phyloP scores from a whole-genome alignment of 2,888 invertebrate species.

The Prosopocoilus inquinatus region DNA sequence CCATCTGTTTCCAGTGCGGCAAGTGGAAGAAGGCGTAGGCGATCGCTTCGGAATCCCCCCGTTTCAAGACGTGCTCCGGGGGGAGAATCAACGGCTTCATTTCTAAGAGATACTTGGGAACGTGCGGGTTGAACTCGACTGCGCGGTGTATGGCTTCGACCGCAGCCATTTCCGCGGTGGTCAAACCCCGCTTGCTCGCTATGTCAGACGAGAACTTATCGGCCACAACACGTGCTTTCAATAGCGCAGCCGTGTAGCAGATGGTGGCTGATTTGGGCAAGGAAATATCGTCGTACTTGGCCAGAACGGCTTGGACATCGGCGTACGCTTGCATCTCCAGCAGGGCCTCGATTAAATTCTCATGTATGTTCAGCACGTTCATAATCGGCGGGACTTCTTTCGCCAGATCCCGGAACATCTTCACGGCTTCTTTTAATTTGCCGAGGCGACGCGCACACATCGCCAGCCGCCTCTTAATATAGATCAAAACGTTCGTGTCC shows the following conservation, averaged over 20 bases:
- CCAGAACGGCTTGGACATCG: constrained; percentile 90
- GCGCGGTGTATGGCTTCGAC: constrained; percentile 94
- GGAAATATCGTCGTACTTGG: constrained; percentile 92
- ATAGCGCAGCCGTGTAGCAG: constrained; percentile 90
- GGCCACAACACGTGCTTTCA: constrained; percentile 88
- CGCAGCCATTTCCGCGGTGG: constrained; percentile 86
- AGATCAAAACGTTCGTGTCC: constrained; percentile 91
- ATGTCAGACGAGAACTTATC: constrained; percentile 87
- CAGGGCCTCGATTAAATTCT: constrained; percentile 93
- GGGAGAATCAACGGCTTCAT: constrained; percentile 93
- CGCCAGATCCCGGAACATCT: constrained; percentile 94
- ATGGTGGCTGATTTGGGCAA: constrained; percentile 93
- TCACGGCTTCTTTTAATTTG: constrained; percentile 90
- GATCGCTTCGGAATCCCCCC: constrained; percentile 95
- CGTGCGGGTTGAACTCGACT: constrained; percentile 97
- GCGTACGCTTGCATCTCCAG: constrained; percentile 96
- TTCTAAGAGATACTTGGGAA: constrained; percentile 94
- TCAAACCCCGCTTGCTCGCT: constrained; percentile 78
- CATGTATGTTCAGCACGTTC: constrained; percentile 90
- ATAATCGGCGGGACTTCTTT: constrained; percentile 96
- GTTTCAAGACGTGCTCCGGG: constrained; percentile 93
- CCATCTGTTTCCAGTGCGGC: constrained; percentile 94
- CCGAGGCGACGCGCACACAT: constrained; percentile 96
- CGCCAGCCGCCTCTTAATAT: constrained; percentile 90
- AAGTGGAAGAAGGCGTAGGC: constrained; percentile 96